phyloP scores from a whole-genome alignment of 2,113 vertebrate genomes.

The Oophaga pumilio region DNA sequence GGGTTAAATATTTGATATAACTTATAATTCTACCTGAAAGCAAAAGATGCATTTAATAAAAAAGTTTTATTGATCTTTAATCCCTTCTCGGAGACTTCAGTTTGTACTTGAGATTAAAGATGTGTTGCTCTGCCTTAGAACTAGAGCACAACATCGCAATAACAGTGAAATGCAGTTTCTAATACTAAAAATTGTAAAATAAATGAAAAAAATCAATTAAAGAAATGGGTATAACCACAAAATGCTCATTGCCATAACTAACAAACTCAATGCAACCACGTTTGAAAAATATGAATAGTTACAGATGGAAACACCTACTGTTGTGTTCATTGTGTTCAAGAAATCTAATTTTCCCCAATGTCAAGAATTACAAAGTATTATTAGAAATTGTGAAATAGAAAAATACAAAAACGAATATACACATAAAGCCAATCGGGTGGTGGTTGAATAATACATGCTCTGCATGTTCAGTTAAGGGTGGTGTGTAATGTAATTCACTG shows the following conservation, averaged over 20 bases:
- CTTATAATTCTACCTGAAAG: background rate
- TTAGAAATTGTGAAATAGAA: slow-evolving; percentile 7
- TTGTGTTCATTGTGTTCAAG: background rate
- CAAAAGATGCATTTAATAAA: background rate
- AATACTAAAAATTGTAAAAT: background rate
- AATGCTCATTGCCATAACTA: background rate
- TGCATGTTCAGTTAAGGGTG: slow-evolving; percentile 1
- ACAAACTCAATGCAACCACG: background rate
- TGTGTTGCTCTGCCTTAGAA: background rate
- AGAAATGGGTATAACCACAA: background rate
- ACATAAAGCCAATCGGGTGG: background rate
- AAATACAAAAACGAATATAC: slow-evolving; percentile 22
- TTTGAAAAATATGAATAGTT: slow-evolving; percentile 28
- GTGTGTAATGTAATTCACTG: slow-evolving; percentile 25
- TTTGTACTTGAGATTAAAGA: background rate
- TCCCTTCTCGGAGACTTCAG: background rate
- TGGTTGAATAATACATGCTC: slow-evolving; percentile 8
- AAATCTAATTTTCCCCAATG: slow-evolving; percentile 21
- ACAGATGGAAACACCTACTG: slow-evolving; percentile 11
- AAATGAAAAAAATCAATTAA: background rate
- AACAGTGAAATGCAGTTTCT: background rate
- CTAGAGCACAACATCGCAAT: background rate
- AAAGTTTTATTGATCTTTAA: background rate
- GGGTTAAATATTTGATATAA: too few relatives aligned
- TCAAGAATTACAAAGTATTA: slow-evolving; percentile 37